Conservation (phyloP, 2,888 invertebrate species). For the Andrena fulva region DNA sequence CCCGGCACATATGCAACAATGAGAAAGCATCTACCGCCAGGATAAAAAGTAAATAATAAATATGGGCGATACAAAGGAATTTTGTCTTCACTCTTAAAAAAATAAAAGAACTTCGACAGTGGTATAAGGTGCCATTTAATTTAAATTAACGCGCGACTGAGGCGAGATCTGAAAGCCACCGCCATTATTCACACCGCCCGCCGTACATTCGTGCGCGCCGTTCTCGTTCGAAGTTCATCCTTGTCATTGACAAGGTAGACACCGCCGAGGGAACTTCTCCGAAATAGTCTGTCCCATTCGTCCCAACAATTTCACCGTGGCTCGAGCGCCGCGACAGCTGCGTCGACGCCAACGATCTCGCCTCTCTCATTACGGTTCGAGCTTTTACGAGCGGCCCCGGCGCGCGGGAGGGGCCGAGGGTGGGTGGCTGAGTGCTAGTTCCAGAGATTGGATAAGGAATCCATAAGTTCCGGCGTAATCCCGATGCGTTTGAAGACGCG, state of each 20-base stretch:
- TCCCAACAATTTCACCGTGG: constrained; percentile 29
- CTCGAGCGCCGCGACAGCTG: constrained; percentile 41
- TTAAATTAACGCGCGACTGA: no score
- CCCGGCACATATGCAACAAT: no score
- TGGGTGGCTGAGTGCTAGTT: constrained; percentile 53
- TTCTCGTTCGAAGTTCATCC: constrained; percentile 35
- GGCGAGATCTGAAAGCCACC: not conserved
- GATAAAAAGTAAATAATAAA: no score
- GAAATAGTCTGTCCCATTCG: constrained; percentile 33
- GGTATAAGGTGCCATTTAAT: no score
- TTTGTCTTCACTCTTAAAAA: no score
- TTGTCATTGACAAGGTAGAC: constrained; percentile 24
- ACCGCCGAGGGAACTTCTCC: constrained; percentile 31
- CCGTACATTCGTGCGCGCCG: constrained; percentile 19
- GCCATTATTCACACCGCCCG: not conserved
- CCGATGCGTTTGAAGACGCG: constrained; percentile 65
- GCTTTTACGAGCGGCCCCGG: constrained; percentile 58
- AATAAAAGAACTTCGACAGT: no score
- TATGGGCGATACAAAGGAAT: no score
- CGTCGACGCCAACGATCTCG: constrained; percentile 50
- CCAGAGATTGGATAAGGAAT: constrained; percentile 75
- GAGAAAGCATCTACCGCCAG: no score
- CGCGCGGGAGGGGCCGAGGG: constrained; percentile 9
- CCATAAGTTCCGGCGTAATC: constrained; percentile 75
- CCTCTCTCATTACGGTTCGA: constrained; percentile 55